These are phyloP conservation scores for Morpho achilles DNA, from an alignment of 2,888 invertebrate genomes.

Conservation along the genomic window DNA sequence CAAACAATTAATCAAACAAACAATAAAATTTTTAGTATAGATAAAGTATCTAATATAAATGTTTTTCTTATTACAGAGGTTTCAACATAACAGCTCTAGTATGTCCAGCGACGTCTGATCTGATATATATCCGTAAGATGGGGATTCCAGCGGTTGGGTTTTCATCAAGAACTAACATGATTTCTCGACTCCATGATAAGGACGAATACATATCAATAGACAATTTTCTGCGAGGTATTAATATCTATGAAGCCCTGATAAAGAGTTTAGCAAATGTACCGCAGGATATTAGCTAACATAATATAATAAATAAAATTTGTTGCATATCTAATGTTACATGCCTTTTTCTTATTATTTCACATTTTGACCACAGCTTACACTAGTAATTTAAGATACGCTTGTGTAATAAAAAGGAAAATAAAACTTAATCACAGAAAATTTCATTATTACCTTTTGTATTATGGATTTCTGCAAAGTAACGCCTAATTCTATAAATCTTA, in stretches of 20 bases:
- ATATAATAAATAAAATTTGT: neutral
- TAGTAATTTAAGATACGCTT: too few relatives aligned
- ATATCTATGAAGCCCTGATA: conserved; percentile 40
- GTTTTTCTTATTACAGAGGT: conserved; percentile 37
- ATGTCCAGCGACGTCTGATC: conserved; percentile 51
- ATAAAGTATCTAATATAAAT: too few relatives aligned
- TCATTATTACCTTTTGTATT: too few relatives aligned
- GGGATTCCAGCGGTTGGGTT: conserved; percentile 58
- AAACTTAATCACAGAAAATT: too few relatives aligned
- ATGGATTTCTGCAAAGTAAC: too few relatives aligned
- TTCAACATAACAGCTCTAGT: conserved; percentile 41
- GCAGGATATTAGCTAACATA: neutral
- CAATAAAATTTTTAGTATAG: too few relatives aligned
- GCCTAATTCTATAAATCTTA: too few relatives aligned
- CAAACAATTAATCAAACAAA: too few relatives aligned
- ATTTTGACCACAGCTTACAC: too few relatives aligned
- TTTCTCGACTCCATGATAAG: conserved; percentile 36
- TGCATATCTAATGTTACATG: too few relatives aligned
- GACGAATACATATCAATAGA: conserved; percentile 50
- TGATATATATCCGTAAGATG: conserved; percentile 41
- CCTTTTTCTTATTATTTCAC: too few relatives aligned
- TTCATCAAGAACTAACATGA: conserved; percentile 42
- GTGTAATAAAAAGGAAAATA: too few relatives aligned
- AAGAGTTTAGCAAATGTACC: conserved; percentile 34
- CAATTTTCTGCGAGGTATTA: conserved; percentile 50